Conservation (phyloP, 2,888 invertebrate genomes). For the Hyalella azteca region DNA sequence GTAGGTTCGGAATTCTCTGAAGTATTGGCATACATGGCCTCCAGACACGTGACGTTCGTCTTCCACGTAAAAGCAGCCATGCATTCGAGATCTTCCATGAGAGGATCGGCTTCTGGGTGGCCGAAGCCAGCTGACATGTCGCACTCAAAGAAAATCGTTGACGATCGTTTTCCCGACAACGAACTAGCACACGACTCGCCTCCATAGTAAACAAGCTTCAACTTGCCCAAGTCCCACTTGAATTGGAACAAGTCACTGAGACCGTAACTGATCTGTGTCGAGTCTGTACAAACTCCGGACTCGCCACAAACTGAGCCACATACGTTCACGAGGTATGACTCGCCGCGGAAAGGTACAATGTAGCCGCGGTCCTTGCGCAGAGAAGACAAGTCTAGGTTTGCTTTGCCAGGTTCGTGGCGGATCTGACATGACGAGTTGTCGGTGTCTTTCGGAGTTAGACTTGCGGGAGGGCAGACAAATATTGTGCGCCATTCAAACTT, state of each 20-base stretch:
- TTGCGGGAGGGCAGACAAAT: slow-evolving; percentile 40
- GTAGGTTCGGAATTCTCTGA: not conserved
- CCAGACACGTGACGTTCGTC: slow-evolving; percentile 55
- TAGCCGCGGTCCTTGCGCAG: slow-evolving; percentile 44
- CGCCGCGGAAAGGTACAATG: slow-evolving; percentile 21
- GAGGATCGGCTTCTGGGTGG: slow-evolving; percentile 46
- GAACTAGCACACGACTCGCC: slow-evolving; percentile 37
- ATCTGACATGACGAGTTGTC: slow-evolving; percentile 43
- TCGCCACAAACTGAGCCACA: slow-evolving; percentile 49
- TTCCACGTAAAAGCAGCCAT: slow-evolving; percentile 47
- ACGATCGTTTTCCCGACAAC: slow-evolving; percentile 41
- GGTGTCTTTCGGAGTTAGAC: not conserved
- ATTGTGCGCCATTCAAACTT: slow-evolving; percentile 52
- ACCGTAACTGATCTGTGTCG: slow-evolving; percentile 47
- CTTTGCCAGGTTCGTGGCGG: slow-evolving; percentile 45
- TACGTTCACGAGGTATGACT: slow-evolving; percentile 44
- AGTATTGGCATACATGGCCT: slow-evolving; percentile 41
- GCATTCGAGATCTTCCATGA: slow-evolving; percentile 46
- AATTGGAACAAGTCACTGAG: slow-evolving; percentile 41
- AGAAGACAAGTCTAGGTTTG: slow-evolving; percentile 50
- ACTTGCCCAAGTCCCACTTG: slow-evolving; percentile 41
- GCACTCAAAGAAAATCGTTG: slow-evolving; percentile 49
- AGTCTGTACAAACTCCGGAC: slow-evolving; percentile 42
- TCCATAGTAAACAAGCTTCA: slow-evolving; percentile 44
- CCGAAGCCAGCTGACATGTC: slow-evolving; percentile 52